Base-by-base conservation (phyloP, 2,797 vertebrate genomes). In the Chelon auratus region DNA sequence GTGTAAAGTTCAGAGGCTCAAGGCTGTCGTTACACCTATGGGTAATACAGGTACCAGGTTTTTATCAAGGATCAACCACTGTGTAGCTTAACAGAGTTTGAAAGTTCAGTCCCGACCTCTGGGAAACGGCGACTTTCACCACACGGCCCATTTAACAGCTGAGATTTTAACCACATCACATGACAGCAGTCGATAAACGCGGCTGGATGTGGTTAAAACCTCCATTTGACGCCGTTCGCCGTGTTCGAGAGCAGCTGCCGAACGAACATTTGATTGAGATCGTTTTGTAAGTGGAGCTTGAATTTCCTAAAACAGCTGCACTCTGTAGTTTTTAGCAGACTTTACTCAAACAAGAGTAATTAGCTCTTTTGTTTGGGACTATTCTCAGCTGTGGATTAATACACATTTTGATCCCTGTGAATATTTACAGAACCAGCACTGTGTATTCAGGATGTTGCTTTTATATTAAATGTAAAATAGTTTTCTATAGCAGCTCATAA, bases 321-420 rank as follows among this genome's bases (percentile, higher is more conserved):
- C 30, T 9, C 14, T 17, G 52, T 15, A 26, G 52, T 33, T 54
- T 54, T 15, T 8, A 5, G 7, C 24, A 53, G 11, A 5, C n/a
- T 52, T 24, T 13, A 43, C 51, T 53, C 14, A 53, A 26, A 14
- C 51, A 54, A 33, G 52, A 48, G n/a, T 20, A 50, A 50, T 17
- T 5, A 9, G 9, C 22, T 40, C 10, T 17, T 59, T 59, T 15
- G 10, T 58, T 45, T 8, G 39, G 10, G 14, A 22, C 48, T 39
- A 22, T 52, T 66, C 61, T 60, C 14, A 69, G 47, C 53, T 0
- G 1, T 50, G 9, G 15, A 58, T 59, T 40, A n/a, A 47, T 33
- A 18, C 15, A 53, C 22, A 13, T 39, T 30, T 51, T 39, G 6
- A 8, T 15, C 18, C 15, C 6, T 10, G 14, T 24, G 10, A 60